These are phyloP conservation scores for Daktulosphaira vitifoliae DNA, from an alignment of 1,140 invertebrate species.

Conservation along the genomic window DNA sequence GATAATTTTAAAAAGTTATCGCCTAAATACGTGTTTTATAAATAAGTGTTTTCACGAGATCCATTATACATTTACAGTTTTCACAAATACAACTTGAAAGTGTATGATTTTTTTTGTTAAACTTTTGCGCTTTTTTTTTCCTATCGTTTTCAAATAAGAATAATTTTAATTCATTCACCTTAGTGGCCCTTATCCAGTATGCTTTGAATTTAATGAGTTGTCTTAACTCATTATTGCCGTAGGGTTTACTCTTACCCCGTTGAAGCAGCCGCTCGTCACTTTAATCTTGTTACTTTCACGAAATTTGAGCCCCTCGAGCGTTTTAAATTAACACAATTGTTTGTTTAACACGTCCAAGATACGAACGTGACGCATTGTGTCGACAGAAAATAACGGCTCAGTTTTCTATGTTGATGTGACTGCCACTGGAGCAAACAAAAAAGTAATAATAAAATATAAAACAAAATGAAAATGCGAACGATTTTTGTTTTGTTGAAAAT, in stretches of 20 bases:
- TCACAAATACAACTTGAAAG: no score
- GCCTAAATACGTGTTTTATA: no score
- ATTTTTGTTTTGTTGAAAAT: not conserved
- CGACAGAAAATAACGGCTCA: slow-evolving; percentile 10
- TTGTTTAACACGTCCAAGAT: slow-evolving; percentile 24
- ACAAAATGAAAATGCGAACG: not conserved
- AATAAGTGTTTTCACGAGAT: no score
- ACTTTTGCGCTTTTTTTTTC: no score
- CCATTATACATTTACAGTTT: no score
- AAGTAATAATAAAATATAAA: not conserved
- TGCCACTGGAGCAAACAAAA: not conserved
- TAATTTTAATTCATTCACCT: no score
- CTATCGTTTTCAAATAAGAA: no score
- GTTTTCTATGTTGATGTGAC: no score
- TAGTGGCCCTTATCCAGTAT: no score
- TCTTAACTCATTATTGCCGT: slow-evolving; percentile 23
- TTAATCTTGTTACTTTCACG: slow-evolving; percentile 28
- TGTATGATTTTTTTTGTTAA: no score
- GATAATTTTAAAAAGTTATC: no score
- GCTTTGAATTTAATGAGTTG: slow-evolving; percentile 24
- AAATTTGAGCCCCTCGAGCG: slow-evolving; percentile 25
- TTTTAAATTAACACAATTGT: slow-evolving; percentile 34
- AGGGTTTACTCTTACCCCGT: not conserved
- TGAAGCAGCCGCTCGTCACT: not conserved
- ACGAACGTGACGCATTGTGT: slow-evolving; percentile 23